Evolutionary conservation across 1,140 invertebrate species (phyloP).

Genomic region (Nebria ingens): DNA sequence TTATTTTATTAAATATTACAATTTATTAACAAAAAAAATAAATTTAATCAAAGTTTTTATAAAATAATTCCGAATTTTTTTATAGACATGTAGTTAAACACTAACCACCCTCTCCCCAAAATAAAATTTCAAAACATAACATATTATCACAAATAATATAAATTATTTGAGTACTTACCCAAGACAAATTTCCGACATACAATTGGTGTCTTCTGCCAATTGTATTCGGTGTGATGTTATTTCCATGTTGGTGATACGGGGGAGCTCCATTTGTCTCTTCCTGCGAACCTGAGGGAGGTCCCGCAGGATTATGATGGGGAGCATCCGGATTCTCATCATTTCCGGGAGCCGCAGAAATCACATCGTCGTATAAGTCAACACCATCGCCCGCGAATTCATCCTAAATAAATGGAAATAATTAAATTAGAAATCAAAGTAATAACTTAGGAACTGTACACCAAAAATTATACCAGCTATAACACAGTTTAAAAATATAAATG

Average conservation of each 20-base stretch:
- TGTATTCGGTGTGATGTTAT: slow-evolving; percentile 57
- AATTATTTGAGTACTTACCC: no score
- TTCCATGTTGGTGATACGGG: slow-evolving; percentile 50
- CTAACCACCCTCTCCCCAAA: no score
- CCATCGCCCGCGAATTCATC: slow-evolving; percentile 77
- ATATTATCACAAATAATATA: no score
- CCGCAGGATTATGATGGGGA: slow-evolving; percentile 30
- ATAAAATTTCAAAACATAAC: no score
- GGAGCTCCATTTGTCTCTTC: slow-evolving; percentile 61
- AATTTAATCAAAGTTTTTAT: not conserved
- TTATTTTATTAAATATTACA: slow-evolving; percentile 12
- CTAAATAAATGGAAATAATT: no score
- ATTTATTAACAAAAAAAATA: slow-evolving; percentile 14
- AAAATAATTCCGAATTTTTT: no score
- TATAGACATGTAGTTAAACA: no score
- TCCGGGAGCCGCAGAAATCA: slow-evolving; percentile 59
- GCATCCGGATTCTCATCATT: slow-evolving; percentile 40
- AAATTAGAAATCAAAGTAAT: no score
- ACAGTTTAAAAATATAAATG: no score
- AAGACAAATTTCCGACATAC: slow-evolving; percentile 91
- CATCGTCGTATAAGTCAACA: slow-evolving; percentile 94
- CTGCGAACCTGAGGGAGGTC: slow-evolving; percentile 32
- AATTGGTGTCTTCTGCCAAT: slow-evolving; percentile 74
- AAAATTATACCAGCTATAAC: no score
- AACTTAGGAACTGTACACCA: no score